Percentiles rank a stretch among this genome's conserved stretches.
Conservation (phyloP, 2,888 invertebrate species). For the Cryptocephalus moraei region DNA sequence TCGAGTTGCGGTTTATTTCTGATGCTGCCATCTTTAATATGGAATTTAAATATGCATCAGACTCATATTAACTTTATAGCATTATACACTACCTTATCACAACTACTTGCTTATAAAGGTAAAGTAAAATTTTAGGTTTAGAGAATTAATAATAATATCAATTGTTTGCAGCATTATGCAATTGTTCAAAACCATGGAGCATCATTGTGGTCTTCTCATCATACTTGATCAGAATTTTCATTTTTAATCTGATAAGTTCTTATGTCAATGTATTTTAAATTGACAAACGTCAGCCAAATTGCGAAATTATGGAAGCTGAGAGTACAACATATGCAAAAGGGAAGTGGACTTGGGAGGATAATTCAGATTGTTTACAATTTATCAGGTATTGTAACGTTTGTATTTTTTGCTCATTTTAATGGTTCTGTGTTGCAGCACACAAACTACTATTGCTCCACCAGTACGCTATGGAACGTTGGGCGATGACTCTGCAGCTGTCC, state of each 20-base stretch:
- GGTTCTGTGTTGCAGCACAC: neutral
- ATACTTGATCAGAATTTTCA: constrained; percentile 15
- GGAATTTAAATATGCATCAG: constrained; percentile 41
- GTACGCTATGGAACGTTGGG: too few species aligned
- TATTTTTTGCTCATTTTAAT: too few species aligned
- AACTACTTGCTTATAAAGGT: constrained; percentile 57
- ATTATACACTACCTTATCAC: constrained; percentile 53
- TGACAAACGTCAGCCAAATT: constrained; percentile 2
- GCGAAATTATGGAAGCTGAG: constrained; percentile 4
- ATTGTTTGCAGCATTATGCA: constrained; percentile 19
- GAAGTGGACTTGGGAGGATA: constrained; percentile 35
- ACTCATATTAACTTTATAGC: constrained; percentile 51
- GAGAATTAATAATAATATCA: neutral
- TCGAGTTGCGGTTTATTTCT: constrained; percentile 50
- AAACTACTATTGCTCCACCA: neutral
- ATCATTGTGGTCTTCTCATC: constrained; percentile 23
- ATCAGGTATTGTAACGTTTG: constrained; percentile 12
- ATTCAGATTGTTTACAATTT: constrained; percentile 14
- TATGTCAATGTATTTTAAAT: neutral
- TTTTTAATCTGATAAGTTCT: constrained; percentile 9
- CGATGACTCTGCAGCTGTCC: too few species aligned
- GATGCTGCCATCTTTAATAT: constrained; percentile 52
- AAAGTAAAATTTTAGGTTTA: constrained; percentile 6
- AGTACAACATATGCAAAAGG: constrained; percentile 27
- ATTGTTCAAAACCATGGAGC: constrained; percentile 25